Evolutionary conservation across 1,140 invertebrate species (phyloP).

Genomic region (Grapholita molesta): DNA sequence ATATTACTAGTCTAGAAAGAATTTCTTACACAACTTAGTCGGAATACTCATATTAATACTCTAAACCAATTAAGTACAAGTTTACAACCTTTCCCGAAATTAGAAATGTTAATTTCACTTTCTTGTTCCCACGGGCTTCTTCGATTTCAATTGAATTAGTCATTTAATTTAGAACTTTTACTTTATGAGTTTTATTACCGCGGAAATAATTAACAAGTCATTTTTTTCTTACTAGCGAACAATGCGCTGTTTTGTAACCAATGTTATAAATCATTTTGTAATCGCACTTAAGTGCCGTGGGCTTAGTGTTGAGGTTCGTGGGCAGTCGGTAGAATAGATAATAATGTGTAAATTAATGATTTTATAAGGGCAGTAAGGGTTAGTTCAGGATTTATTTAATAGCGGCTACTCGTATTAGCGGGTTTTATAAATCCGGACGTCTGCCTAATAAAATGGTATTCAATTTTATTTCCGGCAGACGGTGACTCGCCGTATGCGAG

Average conservation of each 20-base stretch:
- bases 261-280: not conserved
- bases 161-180: constrained; percentile 1
- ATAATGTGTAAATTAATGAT: not conserved
- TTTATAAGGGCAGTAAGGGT: no score
- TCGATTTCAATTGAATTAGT: constrained; percentile 15
- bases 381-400: no score
- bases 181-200: constrained; percentile 7
- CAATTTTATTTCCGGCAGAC: no score
- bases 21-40: no score
- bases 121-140: constrained; percentile 1
- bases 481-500: no score
- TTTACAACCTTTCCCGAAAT: constrained; percentile 8
- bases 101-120: constrained; percentile 1
- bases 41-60: no score
- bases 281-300: not conserved
- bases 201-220: not conserved
- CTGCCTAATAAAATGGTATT: no score
- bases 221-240: not conserved
- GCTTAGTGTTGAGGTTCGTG: not conserved
- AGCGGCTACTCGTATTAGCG: no score
- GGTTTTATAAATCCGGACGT: no score
- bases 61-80: not conserved
- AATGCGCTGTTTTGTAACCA: not conserved
- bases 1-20: no score
- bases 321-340: not conserved